Evolutionary conservation across 2,113 vertebrate genomes (phyloP).

Genomic region (Lonchura striata): DNA sequence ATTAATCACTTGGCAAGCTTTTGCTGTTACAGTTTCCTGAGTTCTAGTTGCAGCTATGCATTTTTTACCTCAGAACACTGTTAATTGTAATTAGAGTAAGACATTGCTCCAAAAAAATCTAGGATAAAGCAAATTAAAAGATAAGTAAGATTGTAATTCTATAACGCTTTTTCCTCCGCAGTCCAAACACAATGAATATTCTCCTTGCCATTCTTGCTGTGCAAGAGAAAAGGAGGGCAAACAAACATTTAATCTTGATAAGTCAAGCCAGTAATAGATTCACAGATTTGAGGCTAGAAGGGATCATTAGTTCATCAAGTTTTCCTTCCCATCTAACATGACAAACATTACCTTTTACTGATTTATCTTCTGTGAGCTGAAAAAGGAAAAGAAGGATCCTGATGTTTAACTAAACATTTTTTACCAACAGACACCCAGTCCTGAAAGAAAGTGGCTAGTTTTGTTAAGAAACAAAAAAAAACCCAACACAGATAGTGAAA

Average conservation of each 20-base stretch:
- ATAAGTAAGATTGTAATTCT: background rate
- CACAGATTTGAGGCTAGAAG: background rate
- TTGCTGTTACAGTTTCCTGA: background rate
- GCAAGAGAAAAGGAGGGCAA: background rate
- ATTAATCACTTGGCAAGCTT: conserved; percentile 44
- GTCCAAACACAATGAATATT: background rate
- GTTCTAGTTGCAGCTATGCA: background rate
- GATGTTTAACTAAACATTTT: background rate
- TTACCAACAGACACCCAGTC: background rate
- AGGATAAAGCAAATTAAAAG: background rate
- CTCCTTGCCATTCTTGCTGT: background rate
- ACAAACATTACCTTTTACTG: background rate
- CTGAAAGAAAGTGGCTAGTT: background rate
- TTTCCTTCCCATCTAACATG: background rate
- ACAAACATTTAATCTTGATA: background rate
- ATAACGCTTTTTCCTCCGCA: background rate
- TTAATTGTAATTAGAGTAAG: background rate
- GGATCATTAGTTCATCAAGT: background rate
- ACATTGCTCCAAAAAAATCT: background rate
- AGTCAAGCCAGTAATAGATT: background rate
- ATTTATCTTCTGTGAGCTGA: background rate
- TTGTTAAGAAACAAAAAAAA: background rate
- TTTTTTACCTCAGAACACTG: background rate
- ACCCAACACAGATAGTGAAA: background rate
- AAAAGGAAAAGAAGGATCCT: background rate